Evolutionary conservation across 2,888 invertebrate genomes (phyloP), one percentile per base, ranked within the genome.

Genomic region (Actias luna): DNA sequence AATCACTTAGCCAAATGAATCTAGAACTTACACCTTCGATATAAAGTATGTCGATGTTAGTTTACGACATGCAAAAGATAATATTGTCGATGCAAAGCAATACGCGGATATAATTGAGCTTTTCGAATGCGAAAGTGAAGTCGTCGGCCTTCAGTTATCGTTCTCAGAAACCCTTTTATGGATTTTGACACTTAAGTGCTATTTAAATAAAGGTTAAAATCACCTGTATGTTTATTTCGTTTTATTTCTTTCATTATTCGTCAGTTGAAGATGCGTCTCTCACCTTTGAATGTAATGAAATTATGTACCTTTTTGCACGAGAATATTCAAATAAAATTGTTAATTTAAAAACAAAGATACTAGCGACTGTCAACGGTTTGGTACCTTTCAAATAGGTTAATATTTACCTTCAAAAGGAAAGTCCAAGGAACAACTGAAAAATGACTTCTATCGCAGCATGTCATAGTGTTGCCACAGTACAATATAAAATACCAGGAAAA

Each of bases 61-160:
- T 70, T 69, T 70, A 63, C 63, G 59, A 64, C 46, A 55, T 63
- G 46, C 68, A 64, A 71, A 69, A 63, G 18, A 46, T 72, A 77
- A 71, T 63, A 61, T 72, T 69, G 75, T 71, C 65, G 67, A 70
- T 70, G 65, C 67, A 71, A 77, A 69, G 71, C 74, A 76, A 75
- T 83, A 89, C 78, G 80, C 91, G 89, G 89, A 91, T 87, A 75
- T 84, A 74, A 82, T 72, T 76, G 69, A 85, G 82, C 83, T 85
- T 87, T 85, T 84, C 84, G 84, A 85, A 83, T 77, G 83, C 77
- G 77, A 79, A 78, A 80, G 80, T 78, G 67, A 79, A 88, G 84
- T 84, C 79, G 89, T 84, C 80, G 76, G 77, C 91, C 91, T 91
- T 91, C 87, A 73, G 76, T 73, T 69, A 73, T 69, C 76, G 75